phyloP scores from a whole-genome alignment of 2,888 invertebrate genomes.

The Leucophenga maculata region DNA sequence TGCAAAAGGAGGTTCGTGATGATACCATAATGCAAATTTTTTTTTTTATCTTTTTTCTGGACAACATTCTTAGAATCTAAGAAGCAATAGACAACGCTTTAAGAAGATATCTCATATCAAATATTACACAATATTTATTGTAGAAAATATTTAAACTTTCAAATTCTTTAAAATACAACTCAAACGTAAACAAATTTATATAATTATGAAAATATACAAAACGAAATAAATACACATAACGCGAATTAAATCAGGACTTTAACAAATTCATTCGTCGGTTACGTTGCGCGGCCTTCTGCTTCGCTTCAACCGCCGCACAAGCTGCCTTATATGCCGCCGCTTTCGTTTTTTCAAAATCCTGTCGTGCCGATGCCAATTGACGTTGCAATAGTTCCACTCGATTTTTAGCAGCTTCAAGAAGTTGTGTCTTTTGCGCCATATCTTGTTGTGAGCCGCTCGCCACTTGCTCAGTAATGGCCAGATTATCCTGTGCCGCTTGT shows the following conservation, averaged over 20 bases:
- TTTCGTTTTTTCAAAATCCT: constrained; percentile 79
- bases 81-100: background rate
- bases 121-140: background rate
- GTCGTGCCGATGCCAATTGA: constrained; percentile 77
- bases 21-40: too few species aligned
- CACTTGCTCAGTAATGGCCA: constrained; percentile 77
- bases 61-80: too few species aligned
- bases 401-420: constrained; percentile 79
- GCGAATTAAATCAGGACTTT: background rate
- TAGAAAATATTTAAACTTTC: background rate
- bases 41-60: too few species aligned
- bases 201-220: background rate
- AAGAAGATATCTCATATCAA: too few species aligned
- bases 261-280: background rate
- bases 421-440: constrained; percentile 78
- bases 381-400: constrained; percentile 78
- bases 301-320: constrained; percentile 79
- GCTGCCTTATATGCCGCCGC: constrained; percentile 80
- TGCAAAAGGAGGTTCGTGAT: too few species aligned
- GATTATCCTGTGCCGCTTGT: constrained; percentile 74
- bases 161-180: background rate
- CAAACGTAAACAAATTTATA: constrained; percentile 35
- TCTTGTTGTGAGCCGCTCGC: constrained; percentile 77
- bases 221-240: background rate
- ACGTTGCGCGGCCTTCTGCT: constrained; percentile 69